Evolutionary conservation across 2,888 invertebrate genomes (phyloP).

Genomic region (Lepeophtheirus nordmannii): DNA sequence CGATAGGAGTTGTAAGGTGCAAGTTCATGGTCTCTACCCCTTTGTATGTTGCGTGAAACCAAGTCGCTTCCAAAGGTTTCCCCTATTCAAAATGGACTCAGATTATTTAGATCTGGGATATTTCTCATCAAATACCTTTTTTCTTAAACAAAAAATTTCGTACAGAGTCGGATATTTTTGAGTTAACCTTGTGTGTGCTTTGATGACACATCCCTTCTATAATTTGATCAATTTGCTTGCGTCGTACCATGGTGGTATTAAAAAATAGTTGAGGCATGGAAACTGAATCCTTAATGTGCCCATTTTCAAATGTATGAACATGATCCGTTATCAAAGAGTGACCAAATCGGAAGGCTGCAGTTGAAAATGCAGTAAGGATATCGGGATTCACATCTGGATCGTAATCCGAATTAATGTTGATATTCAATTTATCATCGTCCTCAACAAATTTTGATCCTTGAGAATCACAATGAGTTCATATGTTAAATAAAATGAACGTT

Average conservation of each 20-base stretch:
- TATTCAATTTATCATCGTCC: neutral
- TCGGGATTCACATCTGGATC: slow-evolving; percentile 27
- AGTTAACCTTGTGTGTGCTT: neutral
- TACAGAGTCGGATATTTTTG: neutral
- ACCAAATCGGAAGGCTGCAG: slow-evolving; percentile 28
- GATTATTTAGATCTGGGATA: neutral
- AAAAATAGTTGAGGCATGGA: neutral
- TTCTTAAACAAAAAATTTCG: slow-evolving; percentile 17
- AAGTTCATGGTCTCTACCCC: slow-evolving; percentile 25
- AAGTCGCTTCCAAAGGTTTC: slow-evolving; percentile 21
- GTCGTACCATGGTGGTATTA: slow-evolving; percentile 2
- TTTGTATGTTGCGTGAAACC: slow-evolving; percentile 25
- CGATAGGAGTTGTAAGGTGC: slow-evolving; percentile 16
- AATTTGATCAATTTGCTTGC: slow-evolving; percentile 9
- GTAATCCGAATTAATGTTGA: slow-evolving; percentile 6
- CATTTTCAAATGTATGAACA: neutral
- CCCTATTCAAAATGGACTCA: neutral
- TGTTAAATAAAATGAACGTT: neutral
- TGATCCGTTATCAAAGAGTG: slow-evolving; percentile 28
- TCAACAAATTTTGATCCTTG: neutral
- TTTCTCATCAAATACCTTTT: neutral
- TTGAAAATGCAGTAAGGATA: slow-evolving; percentile 28
- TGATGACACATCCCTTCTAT: slow-evolving; percentile 5
- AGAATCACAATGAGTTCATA: neutral
- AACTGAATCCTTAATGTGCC: neutral